Percentiles rank a stretch among this genome's conserved stretches.
Evolutionary conservation across 2,113 vertebrate species (phyloP).

Genomic region (Phaethornis superciliosus): DNA sequence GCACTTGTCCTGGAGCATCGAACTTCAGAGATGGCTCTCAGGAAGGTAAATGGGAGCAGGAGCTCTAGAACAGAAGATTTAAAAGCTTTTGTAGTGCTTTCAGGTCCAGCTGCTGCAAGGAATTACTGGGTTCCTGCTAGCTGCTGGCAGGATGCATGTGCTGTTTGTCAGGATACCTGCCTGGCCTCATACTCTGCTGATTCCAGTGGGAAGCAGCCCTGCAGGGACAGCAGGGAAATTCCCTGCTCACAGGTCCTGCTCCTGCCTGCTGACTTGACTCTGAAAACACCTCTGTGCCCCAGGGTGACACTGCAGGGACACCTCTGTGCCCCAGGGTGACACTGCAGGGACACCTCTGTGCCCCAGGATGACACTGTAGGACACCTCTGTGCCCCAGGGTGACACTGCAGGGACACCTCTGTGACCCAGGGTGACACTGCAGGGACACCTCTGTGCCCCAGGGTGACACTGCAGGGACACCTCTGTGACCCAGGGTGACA

Average conservation of each 20-base stretch:
- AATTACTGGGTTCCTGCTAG: not conserved
- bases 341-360: too few relatives aligned
- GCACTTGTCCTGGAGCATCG: conserved; percentile 74
- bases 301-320: too few relatives aligned
- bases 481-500: too few relatives aligned
- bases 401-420: too few relatives aligned
- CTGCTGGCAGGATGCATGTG: conserved; percentile 2
- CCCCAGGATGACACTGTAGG: too few relatives aligned
- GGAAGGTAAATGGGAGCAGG: conserved; percentile 72
- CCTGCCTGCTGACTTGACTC: not conserved
- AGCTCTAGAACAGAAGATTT: not conserved
- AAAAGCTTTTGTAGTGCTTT: not conserved
- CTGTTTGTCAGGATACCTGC: not conserved
- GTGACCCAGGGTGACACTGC: too few relatives aligned
- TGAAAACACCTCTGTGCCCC: not conserved
- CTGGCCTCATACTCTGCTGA: not conserved
- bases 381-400: too few relatives aligned
- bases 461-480: too few relatives aligned
- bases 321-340: too few relatives aligned
- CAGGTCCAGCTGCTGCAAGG: not conserved
- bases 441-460: too few relatives aligned
- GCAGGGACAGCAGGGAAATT: not conserved
- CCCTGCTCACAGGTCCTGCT: not conserved
- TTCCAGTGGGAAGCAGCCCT: not conserved
- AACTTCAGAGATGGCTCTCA: conserved; percentile 73